A percentile compares a stretch with the other conserved stretches of the same genome.
Evolutionary conservation across 1,140 invertebrate species (phyloP).

Genomic region (Chionoecetes opilio): DNA sequence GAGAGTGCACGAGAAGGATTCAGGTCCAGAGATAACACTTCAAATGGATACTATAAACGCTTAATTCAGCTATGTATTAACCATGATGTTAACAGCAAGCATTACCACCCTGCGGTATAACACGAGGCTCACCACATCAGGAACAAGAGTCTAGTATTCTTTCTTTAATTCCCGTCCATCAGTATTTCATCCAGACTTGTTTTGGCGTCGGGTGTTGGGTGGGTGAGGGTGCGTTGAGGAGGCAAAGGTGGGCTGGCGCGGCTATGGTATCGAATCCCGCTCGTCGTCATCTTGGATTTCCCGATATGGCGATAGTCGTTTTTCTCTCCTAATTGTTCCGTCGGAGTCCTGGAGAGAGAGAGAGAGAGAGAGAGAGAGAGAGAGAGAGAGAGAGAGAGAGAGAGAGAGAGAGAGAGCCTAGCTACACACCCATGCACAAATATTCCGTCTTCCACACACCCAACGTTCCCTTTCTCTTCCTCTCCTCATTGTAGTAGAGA

Average conservation of each 20-base stretch:
- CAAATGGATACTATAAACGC: no score
- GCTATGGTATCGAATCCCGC: not conserved
- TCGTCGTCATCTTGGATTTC: conserved; percentile 32
- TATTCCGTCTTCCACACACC: not conserved
- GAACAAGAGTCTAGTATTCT: no score
- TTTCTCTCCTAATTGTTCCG: conserved; percentile 14
- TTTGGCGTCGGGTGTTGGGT: no score
- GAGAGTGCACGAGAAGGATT: no score
- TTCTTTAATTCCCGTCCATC: no score
- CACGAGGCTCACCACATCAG: no score
- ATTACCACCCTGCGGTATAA: no score
- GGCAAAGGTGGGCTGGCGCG: not conserved
- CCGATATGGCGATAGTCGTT: conserved; percentile 48
- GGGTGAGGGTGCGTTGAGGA: no score
- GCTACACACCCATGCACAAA: not conserved
- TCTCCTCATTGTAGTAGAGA: not conserved
- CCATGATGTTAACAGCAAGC: no score
- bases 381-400: conserved; percentile 39
- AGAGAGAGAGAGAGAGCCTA: conserved; percentile 22
- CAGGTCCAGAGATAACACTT: no score
- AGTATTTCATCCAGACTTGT: no score
- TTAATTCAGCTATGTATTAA: no score
- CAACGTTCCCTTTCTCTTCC: not conserved
- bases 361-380: conserved; percentile 23
- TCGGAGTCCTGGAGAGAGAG: conserved; percentile 12